Evolutionary conservation across 2,797 vertebrate genomes (phyloP).

Genomic region (Peromyscus eremicus): DNA sequence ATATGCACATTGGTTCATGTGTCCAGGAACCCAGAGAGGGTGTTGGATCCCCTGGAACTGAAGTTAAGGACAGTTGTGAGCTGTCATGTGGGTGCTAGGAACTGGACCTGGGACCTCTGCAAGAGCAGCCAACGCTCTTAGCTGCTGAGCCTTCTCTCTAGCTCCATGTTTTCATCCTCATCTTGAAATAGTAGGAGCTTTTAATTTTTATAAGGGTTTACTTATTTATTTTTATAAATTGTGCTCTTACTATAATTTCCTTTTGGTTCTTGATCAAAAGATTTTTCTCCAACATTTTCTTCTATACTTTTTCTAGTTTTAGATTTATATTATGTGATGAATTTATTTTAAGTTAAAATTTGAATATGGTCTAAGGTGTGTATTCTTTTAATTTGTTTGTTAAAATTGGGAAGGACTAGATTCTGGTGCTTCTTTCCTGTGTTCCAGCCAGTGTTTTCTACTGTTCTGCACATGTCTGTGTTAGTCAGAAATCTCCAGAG

Average conservation of each 20-base stretch:
- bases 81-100: background rate
- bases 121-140: background rate
- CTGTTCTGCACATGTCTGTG: background rate
- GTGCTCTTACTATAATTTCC: background rate
- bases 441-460: background rate
- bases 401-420: background rate
- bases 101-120: background rate
- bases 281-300: background rate
- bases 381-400: background rate
- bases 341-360: background rate
- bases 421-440: background rate
- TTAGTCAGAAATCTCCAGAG: background rate
- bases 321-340: background rate
- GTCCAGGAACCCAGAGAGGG: background rate
- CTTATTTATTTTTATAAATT: background rate
- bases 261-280: background rate
- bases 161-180: background rate
- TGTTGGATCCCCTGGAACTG: background rate
- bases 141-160: background rate
- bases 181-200: background rate
- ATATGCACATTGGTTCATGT: background rate
- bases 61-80: background rate
- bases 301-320: background rate
- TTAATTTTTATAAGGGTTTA: background rate
- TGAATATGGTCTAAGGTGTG: background rate